Conservation (phyloP, 2,888 invertebrate species). For the Drosophila nr. perissopoda region DNA sequence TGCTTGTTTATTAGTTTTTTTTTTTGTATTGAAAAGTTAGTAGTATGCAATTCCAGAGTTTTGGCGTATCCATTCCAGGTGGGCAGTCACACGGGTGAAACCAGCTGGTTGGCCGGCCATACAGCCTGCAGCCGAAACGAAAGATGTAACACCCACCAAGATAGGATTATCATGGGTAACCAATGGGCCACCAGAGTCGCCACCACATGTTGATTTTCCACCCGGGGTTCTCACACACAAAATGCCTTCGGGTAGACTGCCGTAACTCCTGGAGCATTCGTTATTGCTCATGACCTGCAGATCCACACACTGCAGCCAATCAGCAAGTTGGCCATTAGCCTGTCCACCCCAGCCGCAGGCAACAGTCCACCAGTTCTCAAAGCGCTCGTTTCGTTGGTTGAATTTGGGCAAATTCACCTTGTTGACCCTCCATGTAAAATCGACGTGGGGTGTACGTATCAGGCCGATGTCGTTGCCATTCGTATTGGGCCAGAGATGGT, state of each 20-base stretch:
- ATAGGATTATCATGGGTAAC: conserved; percentile 50
- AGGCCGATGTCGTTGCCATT: conserved; percentile 70
- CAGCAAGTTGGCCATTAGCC: conserved; percentile 45
- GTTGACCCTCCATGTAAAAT: conserved; percentile 36
- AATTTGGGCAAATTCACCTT: conserved; percentile 47
- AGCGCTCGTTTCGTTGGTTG: conserved; percentile 53
- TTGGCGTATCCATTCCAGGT: conserved; percentile 65
- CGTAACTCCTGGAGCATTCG: conserved; percentile 67
- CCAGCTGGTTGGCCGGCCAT: conserved; percentile 52
- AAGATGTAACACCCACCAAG: conserved; percentile 71
- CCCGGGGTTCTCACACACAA: conserved; percentile 61
- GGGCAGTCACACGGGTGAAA: conserved; percentile 65
- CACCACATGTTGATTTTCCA: conserved; percentile 65
- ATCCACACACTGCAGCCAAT: conserved; percentile 80
- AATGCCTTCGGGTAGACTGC: conserved; percentile 31
- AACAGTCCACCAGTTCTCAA: conserved; percentile 70
- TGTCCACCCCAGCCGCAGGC: conserved; percentile 85
- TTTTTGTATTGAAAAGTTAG: conserved; percentile 4
- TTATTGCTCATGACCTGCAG: conserved; percentile 78
- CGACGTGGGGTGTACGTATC: conserved; percentile 61
- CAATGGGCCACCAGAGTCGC: conserved; percentile 81
- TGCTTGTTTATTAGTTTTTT: background rate
- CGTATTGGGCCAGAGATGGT: conserved; percentile 43
- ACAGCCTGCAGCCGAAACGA: conserved; percentile 39
- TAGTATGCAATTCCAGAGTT: conserved; percentile 62